These are phyloP conservation scores for Periparus ater DNA, from an alignment of 2,797 vertebrate genomes.

Conservation along the genomic window DNA sequence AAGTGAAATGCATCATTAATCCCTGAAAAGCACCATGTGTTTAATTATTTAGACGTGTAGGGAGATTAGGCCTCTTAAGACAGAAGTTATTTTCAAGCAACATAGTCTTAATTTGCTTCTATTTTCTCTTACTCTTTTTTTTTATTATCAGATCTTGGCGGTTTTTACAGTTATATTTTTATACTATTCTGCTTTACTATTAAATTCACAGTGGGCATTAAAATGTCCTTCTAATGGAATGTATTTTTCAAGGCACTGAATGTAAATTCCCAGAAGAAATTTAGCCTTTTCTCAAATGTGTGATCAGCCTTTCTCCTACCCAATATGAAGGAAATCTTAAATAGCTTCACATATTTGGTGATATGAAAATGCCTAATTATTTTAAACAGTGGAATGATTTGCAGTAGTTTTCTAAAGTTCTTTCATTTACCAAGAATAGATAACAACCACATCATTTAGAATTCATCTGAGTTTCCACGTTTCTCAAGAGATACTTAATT, in stretches of 20 bases:
- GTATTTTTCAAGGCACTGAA: neutral
- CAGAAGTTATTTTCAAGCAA: neutral
- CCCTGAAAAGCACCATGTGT: constrained; percentile 38
- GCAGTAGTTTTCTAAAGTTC: neutral
- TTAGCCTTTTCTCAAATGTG: neutral
- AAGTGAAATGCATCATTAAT: constrained; percentile 59
- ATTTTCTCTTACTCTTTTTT: neutral
- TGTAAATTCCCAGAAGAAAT: neutral
- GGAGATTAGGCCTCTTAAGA: neutral
- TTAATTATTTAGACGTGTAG: constrained; percentile 43
- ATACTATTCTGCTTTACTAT: neutral
- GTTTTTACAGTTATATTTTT: neutral
- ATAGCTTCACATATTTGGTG: neutral
- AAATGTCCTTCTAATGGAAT: neutral
- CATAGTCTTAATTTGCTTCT: neutral
- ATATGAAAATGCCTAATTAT: neutral
- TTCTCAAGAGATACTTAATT: neutral
- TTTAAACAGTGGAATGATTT: neutral
- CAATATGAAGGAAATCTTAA: neutral
- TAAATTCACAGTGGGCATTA: neutral
- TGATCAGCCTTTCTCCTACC: neutral
- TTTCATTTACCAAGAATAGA: neutral
- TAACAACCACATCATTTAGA: neutral
- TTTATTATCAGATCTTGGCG: neutral
- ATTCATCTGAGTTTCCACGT: neutral